A percentile compares a stretch with the other conserved stretches of the same genome.
Evolutionary conservation across 1,140 invertebrate species (phyloP).

Genomic region (Caenorhabditis latens): DNA sequence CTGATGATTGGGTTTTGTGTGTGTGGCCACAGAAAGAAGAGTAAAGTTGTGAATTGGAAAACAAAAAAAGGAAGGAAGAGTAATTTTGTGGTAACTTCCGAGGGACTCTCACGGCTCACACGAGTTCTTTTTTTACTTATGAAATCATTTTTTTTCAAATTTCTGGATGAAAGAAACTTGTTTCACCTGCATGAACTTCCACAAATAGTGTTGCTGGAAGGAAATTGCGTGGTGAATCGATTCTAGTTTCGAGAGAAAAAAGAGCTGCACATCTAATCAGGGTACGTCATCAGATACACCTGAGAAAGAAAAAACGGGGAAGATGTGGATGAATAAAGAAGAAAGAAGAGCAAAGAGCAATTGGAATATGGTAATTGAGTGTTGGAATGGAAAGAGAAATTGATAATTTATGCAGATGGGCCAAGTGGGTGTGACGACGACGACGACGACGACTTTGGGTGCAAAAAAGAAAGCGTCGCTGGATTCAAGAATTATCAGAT

Average conservation of each 20-base stretch:
- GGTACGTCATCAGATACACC: conserved; percentile 30
- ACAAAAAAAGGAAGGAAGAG: conserved; percentile 27
- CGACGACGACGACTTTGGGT: neutral
- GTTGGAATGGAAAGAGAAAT: neutral
- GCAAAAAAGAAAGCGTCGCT: neutral
- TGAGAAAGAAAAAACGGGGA: neutral
- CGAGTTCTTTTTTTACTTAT: neutral
- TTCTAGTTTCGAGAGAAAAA: neutral
- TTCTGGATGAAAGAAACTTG: neutral
- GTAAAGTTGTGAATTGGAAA: conserved; percentile 33
- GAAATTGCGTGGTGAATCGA: neutral
- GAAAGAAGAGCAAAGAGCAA: conserved; percentile 42
- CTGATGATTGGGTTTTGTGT: conserved; percentile 40
- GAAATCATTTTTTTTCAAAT: conserved; percentile 20
- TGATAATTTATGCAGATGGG: conserved; percentile 28
- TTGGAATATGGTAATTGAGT: conserved; percentile 34
- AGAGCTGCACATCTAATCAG: neutral
- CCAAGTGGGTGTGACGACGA: conserved; percentile 6
- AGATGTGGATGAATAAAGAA: neutral
- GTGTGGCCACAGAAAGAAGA: neutral
- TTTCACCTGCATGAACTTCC: neutral
- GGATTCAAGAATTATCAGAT: no score
- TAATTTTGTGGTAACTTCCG: conserved; percentile 4
- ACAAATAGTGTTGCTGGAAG: neutral
- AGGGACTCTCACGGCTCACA: neutral